These are phyloP conservation scores for Latheticus oryzae DNA, from an alignment of 2,888 invertebrate genomes.

Conservation along the genomic window DNA sequence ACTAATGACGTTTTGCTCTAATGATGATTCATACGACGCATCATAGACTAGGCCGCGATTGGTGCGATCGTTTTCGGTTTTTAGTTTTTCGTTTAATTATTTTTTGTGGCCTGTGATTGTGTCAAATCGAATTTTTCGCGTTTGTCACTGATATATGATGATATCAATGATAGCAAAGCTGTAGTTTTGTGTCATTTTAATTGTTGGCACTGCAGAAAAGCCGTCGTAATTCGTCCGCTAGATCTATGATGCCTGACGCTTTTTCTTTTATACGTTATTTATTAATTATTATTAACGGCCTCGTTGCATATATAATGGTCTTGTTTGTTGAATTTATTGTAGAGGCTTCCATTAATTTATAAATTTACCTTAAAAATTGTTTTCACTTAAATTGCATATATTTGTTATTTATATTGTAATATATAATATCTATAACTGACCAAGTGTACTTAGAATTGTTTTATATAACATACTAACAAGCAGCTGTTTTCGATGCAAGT, in stretches of 20 bases:
- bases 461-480: constrained; percentile 61
- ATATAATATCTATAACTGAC: constrained; percentile 53
- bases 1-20: constrained; percentile 14
- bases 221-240: constrained; percentile 45
- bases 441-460: constrained; percentile 63
- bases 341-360: constrained; percentile 64
- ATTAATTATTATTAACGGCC: constrained; percentile 55
- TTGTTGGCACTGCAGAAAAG: constrained; percentile 36
- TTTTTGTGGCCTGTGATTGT: constrained; percentile 40
- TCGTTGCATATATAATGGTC: constrained; percentile 62
- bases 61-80: constrained; percentile 30
- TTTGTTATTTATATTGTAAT: constrained; percentile 51
- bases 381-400: constrained; percentile 53
- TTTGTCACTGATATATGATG: constrained; percentile 17
- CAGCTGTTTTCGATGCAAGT: constrained; percentile 59
- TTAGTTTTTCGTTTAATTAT: constrained; percentile 6
- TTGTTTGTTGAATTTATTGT: constrained; percentile 63
- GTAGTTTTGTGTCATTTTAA: constrained; percentile 25
- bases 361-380: constrained; percentile 52
- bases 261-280: constrained; percentile 54
- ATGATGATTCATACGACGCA: constrained; percentile 43
- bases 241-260: constrained; percentile 61
- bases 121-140: constrained; percentile 27
- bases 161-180: constrained; percentile 18
- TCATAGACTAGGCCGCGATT: constrained; percentile 47